phyloP scores from a whole-genome alignment of 2,113 vertebrate species.

The Cisticola juncidis region DNA sequence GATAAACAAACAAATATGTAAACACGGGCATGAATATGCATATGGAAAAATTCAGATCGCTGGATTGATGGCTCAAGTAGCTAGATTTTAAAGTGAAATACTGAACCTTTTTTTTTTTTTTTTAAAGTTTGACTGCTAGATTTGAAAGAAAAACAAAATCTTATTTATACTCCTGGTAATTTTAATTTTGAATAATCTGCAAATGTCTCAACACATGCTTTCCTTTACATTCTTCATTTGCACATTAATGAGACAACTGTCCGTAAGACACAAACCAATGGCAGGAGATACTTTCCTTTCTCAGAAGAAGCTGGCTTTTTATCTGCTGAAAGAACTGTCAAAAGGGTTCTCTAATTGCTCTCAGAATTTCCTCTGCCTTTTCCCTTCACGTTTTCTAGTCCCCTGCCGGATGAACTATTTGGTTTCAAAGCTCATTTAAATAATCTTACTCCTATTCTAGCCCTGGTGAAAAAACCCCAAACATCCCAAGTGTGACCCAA shows the following conservation, averaged over 20 bases:
- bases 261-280: background rate
- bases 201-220: background rate
- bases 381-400: background rate
- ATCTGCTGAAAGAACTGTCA: conserved; percentile 62
- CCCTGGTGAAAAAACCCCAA: conserved; percentile 11
- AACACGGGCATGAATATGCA: conserved; percentile 56
- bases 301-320: conserved; percentile 30
- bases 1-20: conserved; percentile 53
- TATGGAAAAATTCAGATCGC: conserved; percentile 72
- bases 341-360: conserved; percentile 67
- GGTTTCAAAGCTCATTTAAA: conserved; percentile 63
- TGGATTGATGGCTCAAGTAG: conserved; percentile 66
- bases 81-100: conserved; percentile 65
- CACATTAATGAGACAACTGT: conserved; percentile 19
- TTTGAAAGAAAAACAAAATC: background rate
- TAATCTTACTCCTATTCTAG: conserved; percentile 27
- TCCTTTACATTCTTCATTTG: background rate
- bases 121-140: conserved; percentile 42
- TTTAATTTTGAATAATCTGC: conserved; percentile 9
- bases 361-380: conserved; percentile 13
- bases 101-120: background rate
- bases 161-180: conserved; percentile 37
- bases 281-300: conserved; percentile 13
- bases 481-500: conserved; percentile 14
- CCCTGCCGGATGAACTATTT: conserved; percentile 32